Conservation (phyloP, 2,888 invertebrate species). For the Toxonevra muliebris region DNA sequence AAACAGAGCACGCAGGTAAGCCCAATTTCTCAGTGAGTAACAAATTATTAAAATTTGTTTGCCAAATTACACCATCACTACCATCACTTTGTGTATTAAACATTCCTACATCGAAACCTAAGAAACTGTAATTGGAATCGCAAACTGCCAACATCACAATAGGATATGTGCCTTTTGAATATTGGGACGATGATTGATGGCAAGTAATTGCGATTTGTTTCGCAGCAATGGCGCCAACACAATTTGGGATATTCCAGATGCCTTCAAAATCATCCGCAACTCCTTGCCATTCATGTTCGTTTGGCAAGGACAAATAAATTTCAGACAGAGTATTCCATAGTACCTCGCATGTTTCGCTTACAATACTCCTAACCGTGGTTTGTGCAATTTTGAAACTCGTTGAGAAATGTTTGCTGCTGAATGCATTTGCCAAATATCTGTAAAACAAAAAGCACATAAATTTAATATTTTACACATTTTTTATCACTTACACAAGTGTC, state of each 20-base stretch:
- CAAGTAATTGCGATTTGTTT: slow-evolving; percentile 36
- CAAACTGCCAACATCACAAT: slow-evolving; percentile 21
- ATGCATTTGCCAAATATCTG: slow-evolving; percentile 23
- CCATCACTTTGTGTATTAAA: slow-evolving; percentile 37
- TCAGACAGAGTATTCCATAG: slow-evolving; percentile 16
- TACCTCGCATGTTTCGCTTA: slow-evolving; percentile 22
- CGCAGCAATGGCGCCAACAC: slow-evolving; percentile 32
- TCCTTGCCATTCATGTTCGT: slow-evolving; percentile 23
- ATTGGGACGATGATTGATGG: slow-evolving; percentile 31
- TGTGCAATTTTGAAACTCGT: slow-evolving; percentile 24
- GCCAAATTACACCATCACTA: slow-evolving; percentile 32
- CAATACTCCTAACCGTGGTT: slow-evolving; percentile 14
- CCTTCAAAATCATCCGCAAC: slow-evolving; percentile 32
- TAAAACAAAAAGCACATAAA: neutral
- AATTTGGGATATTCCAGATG: slow-evolving; percentile 36
- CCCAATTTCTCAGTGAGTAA: slow-evolving; percentile 24
- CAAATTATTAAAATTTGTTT: slow-evolving; percentile 26
- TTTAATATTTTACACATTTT: neutral
- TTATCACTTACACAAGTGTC: slow-evolving; percentile 14
- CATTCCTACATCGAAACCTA: slow-evolving; percentile 31
- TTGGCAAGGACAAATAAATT: slow-evolving; percentile 23
- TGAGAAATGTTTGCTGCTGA: slow-evolving; percentile 10
- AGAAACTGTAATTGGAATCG: slow-evolving; percentile 33
- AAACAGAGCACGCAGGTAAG: slow-evolving; percentile 23
- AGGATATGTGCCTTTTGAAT: slow-evolving; percentile 23